Evolutionary conservation across 2,888 invertebrate species (phyloP), one percentile per base, ranked within the genome.

Genomic region (Phorcus lineatus): DNA sequence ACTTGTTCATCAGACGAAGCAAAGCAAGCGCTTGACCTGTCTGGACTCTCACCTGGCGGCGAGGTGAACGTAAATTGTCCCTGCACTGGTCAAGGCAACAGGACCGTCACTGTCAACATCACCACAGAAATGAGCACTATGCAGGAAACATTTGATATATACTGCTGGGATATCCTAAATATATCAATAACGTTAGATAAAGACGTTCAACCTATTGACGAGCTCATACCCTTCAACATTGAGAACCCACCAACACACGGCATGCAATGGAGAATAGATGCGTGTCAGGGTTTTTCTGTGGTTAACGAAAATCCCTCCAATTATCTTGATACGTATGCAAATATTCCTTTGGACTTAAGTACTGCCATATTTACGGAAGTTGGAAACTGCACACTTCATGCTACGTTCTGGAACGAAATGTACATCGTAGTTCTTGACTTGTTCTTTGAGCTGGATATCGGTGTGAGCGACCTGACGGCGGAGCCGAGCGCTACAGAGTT

Each of bases 391-490:
- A 70, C 70, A 36, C 36, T 70, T 36, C 31, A 70, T n/a, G 70
- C 40, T 31, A 70, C 70, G 17, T 70, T 70, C 70, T 70, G 40
- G 36, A 70, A 70, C 70, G 70, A 70, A 36, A 70, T 70, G 70
- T 70, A 70, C 40, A 70, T 70, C 36, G 70, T 70, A 31, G 70
- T 70, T 13, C 40, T 70, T 13, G 70, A 70, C 36, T 36, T 70
- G 17, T 19, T 36, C 9, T 70, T 70, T n/a, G 36, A 70, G 19
- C 40, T 70, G 36, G 36, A 19, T 36, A 70, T 70, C 16, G 70
- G 70, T 17, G 40, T 70, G n/a, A 70, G 31, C 7, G 19, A 70
- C 36, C 31, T 70, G 17, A 19, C 19, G 3, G 70, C 40, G 1
- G 70, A n/a, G 36, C 70, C 31, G 2, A 70, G 70, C n/a, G 70